A percentile compares a stretch with the other conserved stretches of the same genome.
Conservation (phyloP, 2,113 vertebrate species). For the Perca schrenkii region DNA sequence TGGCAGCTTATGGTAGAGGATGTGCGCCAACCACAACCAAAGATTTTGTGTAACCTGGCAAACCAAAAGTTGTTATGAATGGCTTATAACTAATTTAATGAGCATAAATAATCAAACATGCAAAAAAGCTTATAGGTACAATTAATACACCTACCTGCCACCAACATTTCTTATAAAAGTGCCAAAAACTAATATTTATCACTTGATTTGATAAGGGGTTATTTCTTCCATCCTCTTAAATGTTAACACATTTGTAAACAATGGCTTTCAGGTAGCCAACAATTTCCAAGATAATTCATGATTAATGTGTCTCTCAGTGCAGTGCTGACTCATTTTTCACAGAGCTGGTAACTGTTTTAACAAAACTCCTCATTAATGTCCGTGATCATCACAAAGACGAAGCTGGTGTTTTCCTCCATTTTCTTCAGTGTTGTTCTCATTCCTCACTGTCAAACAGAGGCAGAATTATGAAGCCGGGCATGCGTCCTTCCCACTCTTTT, state of each 20-base stretch:
- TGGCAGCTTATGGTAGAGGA: not conserved
- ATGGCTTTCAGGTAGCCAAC: constrained; percentile 3
- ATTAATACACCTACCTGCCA: not conserved
- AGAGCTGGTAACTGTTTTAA: constrained; percentile 7
- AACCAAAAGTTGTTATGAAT: not conserved
- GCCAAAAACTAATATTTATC: not conserved
- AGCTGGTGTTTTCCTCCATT: constrained; percentile 11
- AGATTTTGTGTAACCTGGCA: not conserved
- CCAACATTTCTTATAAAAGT: not conserved
- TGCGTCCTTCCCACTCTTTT: not conserved
- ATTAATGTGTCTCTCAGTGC: constrained; percentile 13
- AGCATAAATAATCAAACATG: not conserved
- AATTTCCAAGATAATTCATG: constrained; percentile 22
- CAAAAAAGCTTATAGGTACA: not conserved
- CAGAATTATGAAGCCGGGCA: not conserved
- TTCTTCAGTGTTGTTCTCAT: constrained; percentile 9
- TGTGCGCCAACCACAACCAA: too few relatives aligned
- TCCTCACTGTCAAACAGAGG: constrained; percentile 31
- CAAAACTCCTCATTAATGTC: constrained; percentile 44
- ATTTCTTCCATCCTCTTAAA: constrained; percentile 6
- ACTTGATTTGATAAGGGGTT: not conserved
- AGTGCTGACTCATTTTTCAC: constrained; percentile 41
- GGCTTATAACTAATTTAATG: not conserved
- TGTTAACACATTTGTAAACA: constrained; percentile 37
- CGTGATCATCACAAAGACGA: not conserved